These are phyloP conservation scores for Macrotrachela quadricornifera DNA, from an alignment of 1,140 invertebrate genomes.

Conservation along the genomic window DNA sequence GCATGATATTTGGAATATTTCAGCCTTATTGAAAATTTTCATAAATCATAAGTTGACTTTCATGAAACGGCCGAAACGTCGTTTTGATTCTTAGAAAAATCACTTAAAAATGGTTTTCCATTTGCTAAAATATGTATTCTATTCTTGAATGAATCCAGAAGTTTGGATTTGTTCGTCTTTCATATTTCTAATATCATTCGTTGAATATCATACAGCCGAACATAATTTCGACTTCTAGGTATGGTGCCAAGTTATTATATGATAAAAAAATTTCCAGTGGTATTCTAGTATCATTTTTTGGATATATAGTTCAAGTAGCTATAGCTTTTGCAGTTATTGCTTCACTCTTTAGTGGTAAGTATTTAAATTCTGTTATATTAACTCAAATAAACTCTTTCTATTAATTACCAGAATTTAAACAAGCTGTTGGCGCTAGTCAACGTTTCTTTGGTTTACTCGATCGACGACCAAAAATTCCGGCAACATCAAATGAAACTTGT, in stretches of 20 bases:
- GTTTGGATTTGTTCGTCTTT: too few species aligned
- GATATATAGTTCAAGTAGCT: conserved; percentile 27
- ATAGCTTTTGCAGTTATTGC: conserved; percentile 48
- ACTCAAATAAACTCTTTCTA: too few species aligned
- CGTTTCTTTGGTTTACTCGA: conserved; percentile 67
- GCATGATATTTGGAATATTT: too few species aligned
- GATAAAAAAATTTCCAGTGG: conserved; percentile 21
- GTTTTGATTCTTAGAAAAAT: too few species aligned
- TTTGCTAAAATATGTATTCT: too few species aligned
- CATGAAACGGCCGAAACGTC: too few species aligned
- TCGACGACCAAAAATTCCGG: conserved; percentile 44
- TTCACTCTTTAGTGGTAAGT: conserved; percentile 53
- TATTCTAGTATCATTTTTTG: conserved; percentile 22
- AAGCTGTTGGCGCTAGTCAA: conserved; percentile 65
- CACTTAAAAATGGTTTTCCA: too few species aligned
- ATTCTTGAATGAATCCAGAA: too few species aligned
- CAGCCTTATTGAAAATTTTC: too few species aligned
- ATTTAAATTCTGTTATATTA: conserved; percentile 15
- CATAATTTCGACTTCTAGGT: conserved; percentile 18
- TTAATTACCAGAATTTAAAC: conserved; percentile 69
- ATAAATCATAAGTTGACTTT: too few species aligned
- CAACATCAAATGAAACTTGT: conserved; percentile 10
- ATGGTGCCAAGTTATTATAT: conserved; percentile 25
- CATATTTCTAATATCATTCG: too few species aligned
- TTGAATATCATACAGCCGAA: too few species aligned